Conservation (phyloP, 1,140 invertebrate genomes). For the Holcopasites calliopsidis region DNA sequence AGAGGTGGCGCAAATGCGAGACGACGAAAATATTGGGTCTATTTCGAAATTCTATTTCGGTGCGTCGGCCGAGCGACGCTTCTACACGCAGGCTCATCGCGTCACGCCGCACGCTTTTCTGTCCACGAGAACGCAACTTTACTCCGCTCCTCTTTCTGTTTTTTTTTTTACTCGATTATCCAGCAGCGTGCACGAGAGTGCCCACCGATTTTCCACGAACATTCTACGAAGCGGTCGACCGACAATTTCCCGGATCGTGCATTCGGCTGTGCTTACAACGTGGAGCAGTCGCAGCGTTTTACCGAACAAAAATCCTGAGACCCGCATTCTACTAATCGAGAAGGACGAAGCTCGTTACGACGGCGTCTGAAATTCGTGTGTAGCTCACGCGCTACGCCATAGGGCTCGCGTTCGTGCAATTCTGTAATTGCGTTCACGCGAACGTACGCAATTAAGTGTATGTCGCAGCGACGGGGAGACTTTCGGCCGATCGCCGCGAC, state of each 20-base stretch:
- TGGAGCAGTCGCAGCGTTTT: neutral
- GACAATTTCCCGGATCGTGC: neutral
- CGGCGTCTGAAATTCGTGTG: neutral
- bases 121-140: slow-evolving; percentile 19
- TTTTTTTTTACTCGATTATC: neutral
- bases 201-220: neutral
- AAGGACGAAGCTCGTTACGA: neutral
- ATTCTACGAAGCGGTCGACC: neutral
- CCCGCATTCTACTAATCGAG: neutral
- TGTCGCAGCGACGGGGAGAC: neutral
- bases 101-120: slow-evolving; percentile 38
- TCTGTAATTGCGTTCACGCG: slow-evolving; percentile 7
- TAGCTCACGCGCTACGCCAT: neutral
- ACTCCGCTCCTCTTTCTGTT: slow-evolving; percentile 1
- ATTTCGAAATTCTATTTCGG: slow-evolving; percentile 81
- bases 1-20: slow-evolving; percentile 78
- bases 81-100: slow-evolving; percentile 51
- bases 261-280: too few relatives aligned
- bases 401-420: neutral
- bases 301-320: neutral
- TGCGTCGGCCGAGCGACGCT: slow-evolving; percentile 73
- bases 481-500: slow-evolving; percentile 3
- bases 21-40: slow-evolving; percentile 80
- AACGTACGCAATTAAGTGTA: slow-evolving; percentile 14
- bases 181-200: neutral